Evolutionary conservation across 2,113 vertebrate species (phyloP), one percentile per base, ranked within the genome.

Genomic region (Poeciliopsis turrubarensis): DNA sequence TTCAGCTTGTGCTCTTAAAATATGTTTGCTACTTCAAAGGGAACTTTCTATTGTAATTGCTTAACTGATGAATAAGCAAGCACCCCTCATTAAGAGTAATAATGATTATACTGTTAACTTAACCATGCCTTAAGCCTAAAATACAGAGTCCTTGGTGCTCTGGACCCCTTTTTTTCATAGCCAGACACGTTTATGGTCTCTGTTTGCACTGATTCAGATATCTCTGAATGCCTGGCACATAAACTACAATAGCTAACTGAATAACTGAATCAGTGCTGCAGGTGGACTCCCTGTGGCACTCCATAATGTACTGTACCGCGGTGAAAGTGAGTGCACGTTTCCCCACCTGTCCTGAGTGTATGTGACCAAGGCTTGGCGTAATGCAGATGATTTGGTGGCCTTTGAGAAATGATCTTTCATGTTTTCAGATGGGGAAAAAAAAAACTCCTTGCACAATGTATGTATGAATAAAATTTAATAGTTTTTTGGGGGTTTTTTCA

Each of bases 401-500:
- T 92, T 92, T 87, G 44, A 79, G 67, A 83, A 80, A 83, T 63
- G 44, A 86, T 30, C 4, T 41, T 83, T 91, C 80, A 83, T 82
- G 81, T 91, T 87, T 90, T 86, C 89, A 91, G 86, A 83, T 89
- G 86, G 44, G 9, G 12, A 88, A 86, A 82, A 37, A 88, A 86
- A 82, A 75, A 86, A 81, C 77, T 85, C 64, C 83, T 92, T 90
- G 92, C 91, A 92, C 92, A 93, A 91, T 93, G 93, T 93, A 89
- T 91, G 90, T 91, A 93, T 84, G 89, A 94, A 93, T 93, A 89
- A 93, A 93, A 65, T 93, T 92, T 91, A 92, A 87, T 92, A 92
- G 74, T 88, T 86, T 87, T 86, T 75, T 73, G 29, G 30, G 30
- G 30, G 79, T 79, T 84, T 87, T 72, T 68, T 29, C 26, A 83